Conservation (phyloP, 1,140 invertebrate genomes). For the Drosophila pseudoananassae region DNA sequence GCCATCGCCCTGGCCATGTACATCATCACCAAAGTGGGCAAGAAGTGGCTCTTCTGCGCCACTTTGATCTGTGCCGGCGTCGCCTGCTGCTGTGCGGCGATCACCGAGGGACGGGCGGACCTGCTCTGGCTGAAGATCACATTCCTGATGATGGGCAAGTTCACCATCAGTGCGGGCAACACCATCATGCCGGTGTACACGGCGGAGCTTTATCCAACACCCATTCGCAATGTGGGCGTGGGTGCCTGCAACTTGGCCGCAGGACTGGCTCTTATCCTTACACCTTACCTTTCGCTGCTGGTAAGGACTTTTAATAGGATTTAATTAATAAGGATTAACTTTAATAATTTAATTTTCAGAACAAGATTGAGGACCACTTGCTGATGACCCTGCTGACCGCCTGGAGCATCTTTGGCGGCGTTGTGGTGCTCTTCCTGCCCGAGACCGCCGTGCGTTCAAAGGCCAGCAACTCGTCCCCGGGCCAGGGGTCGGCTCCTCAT, state of each 20-base stretch:
- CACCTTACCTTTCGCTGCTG: slow-evolving; percentile 90
- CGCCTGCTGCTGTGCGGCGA: slow-evolving; percentile 87
- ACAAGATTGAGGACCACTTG: slow-evolving; percentile 81
- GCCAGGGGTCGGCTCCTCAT: slow-evolving; percentile 12
- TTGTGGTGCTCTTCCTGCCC: slow-evolving; percentile 83
- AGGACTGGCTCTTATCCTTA: slow-evolving; percentile 88
- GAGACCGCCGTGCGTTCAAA: slow-evolving; percentile 72
- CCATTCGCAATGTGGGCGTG: slow-evolving; percentile 89
- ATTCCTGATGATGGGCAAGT: slow-evolving; percentile 88
- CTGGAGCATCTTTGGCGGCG: slow-evolving; percentile 84
- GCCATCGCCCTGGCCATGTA: slow-evolving; percentile 89
- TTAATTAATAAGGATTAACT: background rate
- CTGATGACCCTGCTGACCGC: slow-evolving; percentile 84
- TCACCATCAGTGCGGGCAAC: slow-evolving; percentile 89
- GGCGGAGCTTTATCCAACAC: slow-evolving; percentile 90
- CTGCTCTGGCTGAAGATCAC: slow-evolving; percentile 87
- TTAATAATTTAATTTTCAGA: slow-evolving; percentile 58
- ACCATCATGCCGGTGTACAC: slow-evolving; percentile 90
- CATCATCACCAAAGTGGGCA: slow-evolving; percentile 88
- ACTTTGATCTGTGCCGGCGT: slow-evolving; percentile 88
- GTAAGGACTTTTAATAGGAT: slow-evolving; percentile 84
- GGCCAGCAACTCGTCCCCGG: slow-evolving; percentile 24
- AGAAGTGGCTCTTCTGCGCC: slow-evolving; percentile 88
- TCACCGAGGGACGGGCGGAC: slow-evolving; percentile 84
- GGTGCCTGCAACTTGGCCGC: slow-evolving; percentile 89